phyloP scores from a whole-genome alignment of 1,140 invertebrate species.

The Caenorhabditis brenneri region DNA sequence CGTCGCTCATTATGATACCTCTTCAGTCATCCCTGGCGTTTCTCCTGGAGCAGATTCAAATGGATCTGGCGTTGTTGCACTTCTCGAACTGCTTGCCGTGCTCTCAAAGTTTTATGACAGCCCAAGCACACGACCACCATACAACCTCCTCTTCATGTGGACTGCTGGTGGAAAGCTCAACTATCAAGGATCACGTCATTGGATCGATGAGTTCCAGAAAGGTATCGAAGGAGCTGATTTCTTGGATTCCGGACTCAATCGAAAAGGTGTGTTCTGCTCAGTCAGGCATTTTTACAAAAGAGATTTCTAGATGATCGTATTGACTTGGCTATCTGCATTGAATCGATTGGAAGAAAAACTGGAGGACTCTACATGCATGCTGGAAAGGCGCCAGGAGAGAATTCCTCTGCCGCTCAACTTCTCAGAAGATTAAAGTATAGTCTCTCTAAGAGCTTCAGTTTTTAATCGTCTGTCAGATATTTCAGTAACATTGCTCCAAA shows the following conservation, averaged over 20 bases:
- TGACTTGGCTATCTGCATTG: slow-evolving; percentile 86
- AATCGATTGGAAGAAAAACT: slow-evolving; percentile 77
- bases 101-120: slow-evolving; percentile 89
- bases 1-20: slow-evolving; percentile 90
- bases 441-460: slow-evolving; percentile 67
- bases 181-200: slow-evolving; percentile 92
- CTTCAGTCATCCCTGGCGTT: slow-evolving; percentile 84
- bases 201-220: slow-evolving; percentile 89
- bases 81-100: slow-evolving; percentile 85
- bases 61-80: slow-evolving; percentile 85
- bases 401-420: slow-evolving; percentile 79
- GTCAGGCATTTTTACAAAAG: no score
- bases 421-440: slow-evolving; percentile 72
- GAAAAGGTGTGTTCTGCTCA: no score
- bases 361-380: slow-evolving; percentile 85
- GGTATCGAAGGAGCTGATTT: slow-evolving; percentile 77
- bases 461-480: background rate
- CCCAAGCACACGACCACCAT: slow-evolving; percentile 79
- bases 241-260: slow-evolving; percentile 2
- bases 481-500: slow-evolving; percentile 73
- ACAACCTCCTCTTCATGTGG: slow-evolving; percentile 87
- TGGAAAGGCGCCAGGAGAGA: slow-evolving; percentile 91
- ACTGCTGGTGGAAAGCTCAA: slow-evolving; percentile 92
- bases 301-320: slow-evolving; percentile 60
- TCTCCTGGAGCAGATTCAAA: slow-evolving; percentile 88